phyloP scores from a whole-genome alignment of 2,113 vertebrate genomes.

The Felis catus region F.catus_Fca126_mat1.0 CM031412.1:212751501-212752000 shows the following conservation, averaged over 20 bases:
- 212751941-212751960: slow-evolving; percentile 41
- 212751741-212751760: neutral
- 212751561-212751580: too few species aligned
- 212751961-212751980: neutral
- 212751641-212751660: too few species aligned
- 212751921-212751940: neutral
- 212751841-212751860: neutral
- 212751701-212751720: too few species aligned
- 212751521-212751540: slow-evolving; percentile 95
- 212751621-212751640: too few species aligned
- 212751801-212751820: neutral
- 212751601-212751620: too few species aligned
- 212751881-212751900: neutral
- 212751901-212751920: neutral
- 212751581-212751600: too few species aligned
- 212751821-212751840: neutral
- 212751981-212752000: neutral
- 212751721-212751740: neutral
- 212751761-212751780: neutral
- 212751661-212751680: too few species aligned
- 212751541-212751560: slow-evolving; percentile 79
- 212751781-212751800: neutral
- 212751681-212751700: too few species aligned
- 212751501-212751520: slow-evolving; percentile 93
- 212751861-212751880: neutral